Percentiles rank a stretch among this genome's conserved stretches.
These are phyloP conservation scores for Adelosebastes latens DNA, from an alignment of 2,797 vertebrate genomes.

Conservation along the genomic window DNA sequence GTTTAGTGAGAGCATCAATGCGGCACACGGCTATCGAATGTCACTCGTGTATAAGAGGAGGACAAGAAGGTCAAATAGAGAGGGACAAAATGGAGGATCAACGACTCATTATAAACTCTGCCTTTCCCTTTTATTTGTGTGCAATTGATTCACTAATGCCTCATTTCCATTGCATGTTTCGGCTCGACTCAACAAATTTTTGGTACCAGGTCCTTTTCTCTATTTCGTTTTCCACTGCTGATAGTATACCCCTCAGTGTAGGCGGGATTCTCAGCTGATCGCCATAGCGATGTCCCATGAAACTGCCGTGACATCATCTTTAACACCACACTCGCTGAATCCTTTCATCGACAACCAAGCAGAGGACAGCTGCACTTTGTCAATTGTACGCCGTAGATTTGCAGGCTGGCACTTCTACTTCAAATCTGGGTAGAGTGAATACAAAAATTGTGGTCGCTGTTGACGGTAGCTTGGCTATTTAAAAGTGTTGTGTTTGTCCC, in stretches of 20 bases:
- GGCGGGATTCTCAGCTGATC: background rate
- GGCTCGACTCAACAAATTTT: background rate
- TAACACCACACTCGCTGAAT: background rate
- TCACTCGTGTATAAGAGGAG: background rate
- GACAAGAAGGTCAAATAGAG: slow-evolving; percentile 29
- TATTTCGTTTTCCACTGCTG: background rate
- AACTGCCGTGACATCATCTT: background rate
- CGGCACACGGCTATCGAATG: background rate
- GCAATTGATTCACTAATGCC: slow-evolving; percentile 29
- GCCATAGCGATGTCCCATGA: too few species aligned
- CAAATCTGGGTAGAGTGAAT: background rate
- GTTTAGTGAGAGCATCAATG: slow-evolving; percentile 6
- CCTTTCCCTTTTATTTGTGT: slow-evolving; percentile 20
- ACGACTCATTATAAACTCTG: slow-evolving; percentile 47
- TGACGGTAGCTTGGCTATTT: background rate
- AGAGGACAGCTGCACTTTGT: background rate
- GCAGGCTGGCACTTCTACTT: background rate
- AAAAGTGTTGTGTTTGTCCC: too few species aligned
- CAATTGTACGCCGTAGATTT: background rate
- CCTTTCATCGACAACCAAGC: background rate
- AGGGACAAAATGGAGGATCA: slow-evolving; percentile 25
- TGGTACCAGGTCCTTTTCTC: background rate
- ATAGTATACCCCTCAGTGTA: too few species aligned
- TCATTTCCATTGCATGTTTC: background rate
- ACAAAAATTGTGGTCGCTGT: background rate